These are phyloP conservation scores for Microctonus brassicae DNA, from an alignment of 2,888 invertebrate genomes.

Conservation along the genomic window DNA sequence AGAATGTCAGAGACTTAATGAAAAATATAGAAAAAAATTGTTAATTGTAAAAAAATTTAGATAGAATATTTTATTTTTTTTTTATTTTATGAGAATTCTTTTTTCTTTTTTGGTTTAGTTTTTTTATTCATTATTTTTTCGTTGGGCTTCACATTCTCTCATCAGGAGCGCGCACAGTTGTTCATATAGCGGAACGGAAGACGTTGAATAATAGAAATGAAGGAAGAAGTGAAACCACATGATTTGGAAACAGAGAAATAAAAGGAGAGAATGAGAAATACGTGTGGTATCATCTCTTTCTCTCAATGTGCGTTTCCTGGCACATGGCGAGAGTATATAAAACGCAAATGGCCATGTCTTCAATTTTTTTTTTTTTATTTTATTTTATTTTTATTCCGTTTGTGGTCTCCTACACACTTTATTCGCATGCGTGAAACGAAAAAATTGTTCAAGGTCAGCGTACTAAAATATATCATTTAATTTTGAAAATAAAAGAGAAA, in stretches of 20 bases:
- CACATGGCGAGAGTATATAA: conserved; percentile 45
- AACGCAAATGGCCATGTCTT: conserved; percentile 11
- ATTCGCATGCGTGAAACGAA: not conserved
- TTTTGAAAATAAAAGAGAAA: not conserved
- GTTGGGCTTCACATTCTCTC: conserved; percentile 15
- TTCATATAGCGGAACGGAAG: conserved; percentile 45
- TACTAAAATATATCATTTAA: not conserved
- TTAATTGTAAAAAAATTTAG: not conserved
- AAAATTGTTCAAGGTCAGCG: conserved; percentile 11
- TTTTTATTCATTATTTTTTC: not conserved
- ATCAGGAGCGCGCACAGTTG: conserved; percentile 42
- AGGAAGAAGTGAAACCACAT: conserved; percentile 50
- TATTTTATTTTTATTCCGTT: conserved; percentile 2
- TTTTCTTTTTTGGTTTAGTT: not conserved
- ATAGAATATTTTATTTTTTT: not conserved
- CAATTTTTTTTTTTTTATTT: conserved; percentile 4
- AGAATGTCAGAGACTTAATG: not conserved
- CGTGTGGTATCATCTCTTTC: conserved; percentile 6
- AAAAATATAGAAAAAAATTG: not conserved
- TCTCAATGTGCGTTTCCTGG: conserved; percentile 50
- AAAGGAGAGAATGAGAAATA: conserved; percentile 40
- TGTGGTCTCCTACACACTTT: not conserved
- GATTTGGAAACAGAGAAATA: conserved; percentile 38
- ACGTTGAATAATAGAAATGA: conserved; percentile 45
- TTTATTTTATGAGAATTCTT: not conserved